These are phyloP conservation scores for Heliconius ismenius DNA, from an alignment of 2,888 invertebrate genomes.

Conservation along the genomic window DNA sequence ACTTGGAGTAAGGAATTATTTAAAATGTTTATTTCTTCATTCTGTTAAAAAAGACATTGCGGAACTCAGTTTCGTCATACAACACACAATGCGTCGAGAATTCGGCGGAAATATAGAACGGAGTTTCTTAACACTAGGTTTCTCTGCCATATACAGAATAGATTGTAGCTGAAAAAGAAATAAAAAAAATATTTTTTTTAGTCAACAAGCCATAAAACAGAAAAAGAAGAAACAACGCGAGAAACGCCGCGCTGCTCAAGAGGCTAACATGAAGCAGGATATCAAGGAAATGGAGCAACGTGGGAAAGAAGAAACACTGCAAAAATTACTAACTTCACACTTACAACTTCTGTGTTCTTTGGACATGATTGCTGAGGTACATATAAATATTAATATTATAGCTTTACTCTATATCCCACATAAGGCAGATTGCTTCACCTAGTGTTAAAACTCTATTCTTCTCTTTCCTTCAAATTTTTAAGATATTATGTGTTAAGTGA, in stretches of 20 bases:
- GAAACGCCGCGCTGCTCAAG: conserved; percentile 64
- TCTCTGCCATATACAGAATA: background rate
- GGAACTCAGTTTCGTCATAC: too few species aligned
- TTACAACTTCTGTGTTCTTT: conserved; percentile 85
- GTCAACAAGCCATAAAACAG: conserved; percentile 61
- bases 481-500: too few species aligned
- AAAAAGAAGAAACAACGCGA: conserved; percentile 65
- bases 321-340: conserved; percentile 83
- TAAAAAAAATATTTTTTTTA: conserved; percentile 39
- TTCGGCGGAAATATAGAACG: too few species aligned
- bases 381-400: conserved; percentile 3
- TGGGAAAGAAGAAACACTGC: conserved; percentile 79
- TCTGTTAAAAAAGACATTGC: too few species aligned
- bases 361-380: conserved; percentile 76
- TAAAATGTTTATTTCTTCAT: background rate
- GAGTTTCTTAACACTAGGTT: too few species aligned
- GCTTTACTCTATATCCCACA: background rate
- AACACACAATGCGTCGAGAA: too few species aligned
- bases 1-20: background rate
- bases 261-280: conserved; percentile 70
- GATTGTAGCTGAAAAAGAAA: background rate
- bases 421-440: background rate
- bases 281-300: conserved; percentile 64
- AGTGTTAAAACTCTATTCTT: too few species aligned
- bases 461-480: too few species aligned